Evolutionary conservation across 2,113 vertebrate genomes (phyloP).

Genomic region (Ploceus nigricollis): DNA sequence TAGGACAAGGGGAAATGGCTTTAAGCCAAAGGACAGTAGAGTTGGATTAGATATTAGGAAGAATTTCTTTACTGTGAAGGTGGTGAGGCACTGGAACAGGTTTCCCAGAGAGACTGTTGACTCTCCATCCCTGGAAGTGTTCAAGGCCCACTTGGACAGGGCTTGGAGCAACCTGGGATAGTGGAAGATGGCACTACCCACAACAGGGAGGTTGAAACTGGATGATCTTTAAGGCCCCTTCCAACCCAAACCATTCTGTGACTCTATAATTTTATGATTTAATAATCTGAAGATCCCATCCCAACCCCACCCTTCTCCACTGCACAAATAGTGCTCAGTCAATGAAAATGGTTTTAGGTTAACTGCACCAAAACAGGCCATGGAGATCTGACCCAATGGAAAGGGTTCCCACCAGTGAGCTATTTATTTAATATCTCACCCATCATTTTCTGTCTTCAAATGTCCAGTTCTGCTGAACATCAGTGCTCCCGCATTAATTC

Average conservation of each 20-base stretch:
- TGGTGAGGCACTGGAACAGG: not conserved
- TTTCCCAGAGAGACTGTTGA: not conserved
- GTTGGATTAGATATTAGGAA: not conserved
- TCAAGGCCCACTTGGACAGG: rapidly evolving
- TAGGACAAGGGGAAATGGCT: not conserved
- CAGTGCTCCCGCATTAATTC: not conserved
- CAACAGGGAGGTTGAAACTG: not conserved
- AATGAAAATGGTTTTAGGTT: not conserved
- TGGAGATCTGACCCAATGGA: not conserved
- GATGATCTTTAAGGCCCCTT: not conserved
- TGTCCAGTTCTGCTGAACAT: not conserved
- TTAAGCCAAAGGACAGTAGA: not conserved
- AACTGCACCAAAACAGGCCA: not conserved
- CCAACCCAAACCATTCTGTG: not conserved
- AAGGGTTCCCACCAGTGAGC: not conserved
- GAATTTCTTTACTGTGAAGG: not conserved
- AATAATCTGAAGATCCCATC: not conserved
- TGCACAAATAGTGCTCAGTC: not conserved
- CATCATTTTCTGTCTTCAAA: not conserved
- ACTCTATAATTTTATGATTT: not conserved
- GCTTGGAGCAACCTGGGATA: not conserved
- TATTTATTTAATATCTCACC: not conserved
- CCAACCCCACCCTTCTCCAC: not conserved
- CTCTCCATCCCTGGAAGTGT: not conserved
- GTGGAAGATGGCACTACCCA: not conserved